Evolutionary conservation across 1,140 invertebrate genomes (phyloP).

Genomic region (Lucilia cuprina): DNA sequence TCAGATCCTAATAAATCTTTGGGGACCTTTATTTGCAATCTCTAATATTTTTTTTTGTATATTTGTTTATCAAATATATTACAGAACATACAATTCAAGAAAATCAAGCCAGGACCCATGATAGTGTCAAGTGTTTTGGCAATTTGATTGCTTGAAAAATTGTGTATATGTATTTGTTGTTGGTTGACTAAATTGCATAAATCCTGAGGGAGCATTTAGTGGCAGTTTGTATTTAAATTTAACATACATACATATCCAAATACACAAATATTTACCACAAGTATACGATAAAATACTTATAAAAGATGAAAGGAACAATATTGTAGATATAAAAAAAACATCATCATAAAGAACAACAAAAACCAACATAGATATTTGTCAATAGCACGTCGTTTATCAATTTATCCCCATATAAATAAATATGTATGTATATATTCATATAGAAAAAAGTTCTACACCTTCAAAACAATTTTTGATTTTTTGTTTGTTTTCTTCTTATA

Average conservation of each 20-base stretch:
- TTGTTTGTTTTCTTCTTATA: background rate
- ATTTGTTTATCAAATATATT: background rate
- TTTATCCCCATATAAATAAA: background rate
- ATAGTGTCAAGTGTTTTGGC: constrained; percentile 18
- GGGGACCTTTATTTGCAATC: background rate
- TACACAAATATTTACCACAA: background rate
- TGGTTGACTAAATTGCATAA: constrained; percentile 24
- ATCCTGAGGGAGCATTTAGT: constrained; percentile 26
- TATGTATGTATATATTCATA: background rate
- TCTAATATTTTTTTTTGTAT: background rate
- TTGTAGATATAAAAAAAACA: background rate
- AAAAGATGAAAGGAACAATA: background rate
- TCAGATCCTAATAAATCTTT: background rate
- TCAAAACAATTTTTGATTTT: background rate
- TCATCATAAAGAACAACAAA: background rate
- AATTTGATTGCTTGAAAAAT: background rate
- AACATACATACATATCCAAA: background rate
- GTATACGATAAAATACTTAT: too few species aligned
- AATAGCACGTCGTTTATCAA: constrained; percentile 28
- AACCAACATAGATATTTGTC: background rate
- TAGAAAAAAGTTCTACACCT: too few species aligned
- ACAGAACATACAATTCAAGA: background rate
- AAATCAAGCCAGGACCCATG: background rate
- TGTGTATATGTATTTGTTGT: background rate
- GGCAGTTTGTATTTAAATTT: constrained; percentile 12